Evolutionary conservation across 2,113 vertebrate species (phyloP).

Genomic region (Macrotus californicus): DNA sequence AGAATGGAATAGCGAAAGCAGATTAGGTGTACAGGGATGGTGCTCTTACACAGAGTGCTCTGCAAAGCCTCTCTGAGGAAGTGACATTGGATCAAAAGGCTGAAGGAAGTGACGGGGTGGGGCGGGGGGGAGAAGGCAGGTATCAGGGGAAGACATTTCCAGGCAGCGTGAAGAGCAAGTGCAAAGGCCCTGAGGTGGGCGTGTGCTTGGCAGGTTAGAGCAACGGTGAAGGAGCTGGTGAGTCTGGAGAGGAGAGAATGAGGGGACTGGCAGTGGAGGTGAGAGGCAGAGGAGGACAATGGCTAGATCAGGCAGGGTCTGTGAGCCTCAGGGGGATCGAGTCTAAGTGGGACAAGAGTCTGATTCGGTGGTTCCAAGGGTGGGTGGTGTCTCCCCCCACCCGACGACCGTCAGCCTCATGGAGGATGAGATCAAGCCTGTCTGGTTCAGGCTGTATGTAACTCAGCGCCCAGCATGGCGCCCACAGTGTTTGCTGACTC

Average conservation of each 20-base stretch:
- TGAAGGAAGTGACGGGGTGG: background rate
- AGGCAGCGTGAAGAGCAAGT: background rate
- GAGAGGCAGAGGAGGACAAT: background rate
- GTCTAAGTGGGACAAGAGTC: background rate
- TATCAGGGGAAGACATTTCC: background rate
- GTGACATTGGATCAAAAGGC: background rate
- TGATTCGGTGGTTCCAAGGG: background rate
- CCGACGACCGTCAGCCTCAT: background rate
- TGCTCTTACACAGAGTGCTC: background rate
- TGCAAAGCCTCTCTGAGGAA: background rate
- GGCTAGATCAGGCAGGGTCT: rapidly evolving
- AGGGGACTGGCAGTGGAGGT: background rate
- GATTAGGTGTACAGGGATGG: rapidly evolving
- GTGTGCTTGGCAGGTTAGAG: background rate
- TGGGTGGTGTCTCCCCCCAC: background rate
- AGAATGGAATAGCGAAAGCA: rapidly evolving
- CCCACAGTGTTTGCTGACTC: background rate
- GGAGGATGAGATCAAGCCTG: background rate
- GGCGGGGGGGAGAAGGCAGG: background rate
- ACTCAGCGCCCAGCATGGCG: background rate
- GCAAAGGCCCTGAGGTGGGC: background rate
- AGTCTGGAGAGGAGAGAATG: background rate
- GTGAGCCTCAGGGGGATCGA: background rate
- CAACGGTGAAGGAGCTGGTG: background rate
- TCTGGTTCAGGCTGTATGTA: background rate